A percentile compares a stretch with the other conserved stretches of the same genome.
Conservation (phyloP, 1,140 invertebrate genomes). For the Drosophila trapezifrons region DNA sequence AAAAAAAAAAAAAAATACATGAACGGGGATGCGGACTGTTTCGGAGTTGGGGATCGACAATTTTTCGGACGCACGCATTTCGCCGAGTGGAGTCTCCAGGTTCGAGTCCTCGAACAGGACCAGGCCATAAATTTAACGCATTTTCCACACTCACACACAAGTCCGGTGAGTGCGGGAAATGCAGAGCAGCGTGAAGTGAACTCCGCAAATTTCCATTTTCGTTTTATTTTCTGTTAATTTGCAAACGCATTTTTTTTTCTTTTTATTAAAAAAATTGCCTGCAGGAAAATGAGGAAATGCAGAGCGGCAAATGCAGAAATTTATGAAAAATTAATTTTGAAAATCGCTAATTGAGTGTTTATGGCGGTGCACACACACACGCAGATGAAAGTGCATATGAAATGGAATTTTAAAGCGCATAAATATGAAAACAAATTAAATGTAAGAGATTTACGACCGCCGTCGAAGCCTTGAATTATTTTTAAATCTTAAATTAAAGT, state of each 20-base stretch:
- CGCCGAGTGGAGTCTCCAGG: constrained; percentile 32
- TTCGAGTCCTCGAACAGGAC: constrained; percentile 47
- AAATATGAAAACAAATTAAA: constrained; percentile 74
- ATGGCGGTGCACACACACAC: constrained; percentile 52
- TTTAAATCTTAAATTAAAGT: constrained; percentile 33
- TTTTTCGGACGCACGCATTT: constrained; percentile 60
- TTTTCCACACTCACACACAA: constrained; percentile 60
- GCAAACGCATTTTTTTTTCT: constrained; percentile 4
- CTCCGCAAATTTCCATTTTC: constrained; percentile 60
- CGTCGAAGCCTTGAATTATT: constrained; percentile 49
- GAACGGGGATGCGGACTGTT: constrained; percentile 10
- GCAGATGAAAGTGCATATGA: constrained; percentile 33
- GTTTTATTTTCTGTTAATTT: constrained; percentile 80
- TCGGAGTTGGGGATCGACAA: constrained; percentile 36
- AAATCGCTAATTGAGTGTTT: constrained; percentile 84
- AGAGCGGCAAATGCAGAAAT: constrained; percentile 47
- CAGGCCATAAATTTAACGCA: constrained; percentile 71
- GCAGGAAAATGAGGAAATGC: constrained; percentile 66
- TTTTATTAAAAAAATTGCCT: constrained; percentile 38
- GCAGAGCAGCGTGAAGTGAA: constrained; percentile 30
- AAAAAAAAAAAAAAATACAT: constrained; percentile 34
- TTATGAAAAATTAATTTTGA: constrained; percentile 84
- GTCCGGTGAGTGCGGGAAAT: constrained; percentile 7
- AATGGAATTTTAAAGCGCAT: constrained; percentile 57
- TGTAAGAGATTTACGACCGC: constrained; percentile 65